Base-by-base conservation (phyloP, 2,888 invertebrate genomes). In the Galerucella pusilla region DNA sequence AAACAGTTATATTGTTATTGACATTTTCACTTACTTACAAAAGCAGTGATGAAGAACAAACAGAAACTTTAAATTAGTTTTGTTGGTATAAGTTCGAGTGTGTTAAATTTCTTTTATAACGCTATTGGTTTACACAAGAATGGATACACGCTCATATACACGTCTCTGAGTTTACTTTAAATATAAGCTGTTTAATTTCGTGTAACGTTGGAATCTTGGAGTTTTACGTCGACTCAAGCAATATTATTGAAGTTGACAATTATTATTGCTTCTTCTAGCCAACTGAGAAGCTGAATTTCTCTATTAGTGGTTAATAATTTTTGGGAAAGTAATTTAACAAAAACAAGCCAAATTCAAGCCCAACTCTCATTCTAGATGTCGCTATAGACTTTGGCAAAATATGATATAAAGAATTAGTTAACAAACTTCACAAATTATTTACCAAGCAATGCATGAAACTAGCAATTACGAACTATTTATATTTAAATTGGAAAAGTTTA, bases 21-120 rank as follows among this genome's bases (percentile, higher is more conserved):
- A 57, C 71, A 71, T 71, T 71, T 57, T 65, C 65, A 57, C 57
- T 71, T 71, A 70, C 46, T 71, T 42, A 57, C 54, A 28, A 61
- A 61, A 57, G 20, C 57, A 57, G 54, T 49, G 63, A 70, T 64
- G 14, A 35, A 45, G 12, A 71, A 16, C 54, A 70, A 70, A 71
- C 57, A 65, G 65, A 71, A 71, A 64, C 35, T 35, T 52, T 45
- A 54, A 71, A 71, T 71, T 71, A 57, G 20, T 57, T 65, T 54
- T 25, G 63, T 57, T 10, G 12, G 28, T 69, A 12, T 35, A 14
- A 61, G 28, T 42, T 52, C n/a, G 14, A 63, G 28, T 52, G 25
- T 71, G 49, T 3, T n/a, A 52, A 52, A 60, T 60, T 59, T 45
- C 45, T 60, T 42, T 60, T 45, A n/a, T 60, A 20, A 45, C 12